These are phyloP conservation scores for Arenaria interpres DNA, from an alignment of 2,113 vertebrate species.

Conservation along the genomic window DNA sequence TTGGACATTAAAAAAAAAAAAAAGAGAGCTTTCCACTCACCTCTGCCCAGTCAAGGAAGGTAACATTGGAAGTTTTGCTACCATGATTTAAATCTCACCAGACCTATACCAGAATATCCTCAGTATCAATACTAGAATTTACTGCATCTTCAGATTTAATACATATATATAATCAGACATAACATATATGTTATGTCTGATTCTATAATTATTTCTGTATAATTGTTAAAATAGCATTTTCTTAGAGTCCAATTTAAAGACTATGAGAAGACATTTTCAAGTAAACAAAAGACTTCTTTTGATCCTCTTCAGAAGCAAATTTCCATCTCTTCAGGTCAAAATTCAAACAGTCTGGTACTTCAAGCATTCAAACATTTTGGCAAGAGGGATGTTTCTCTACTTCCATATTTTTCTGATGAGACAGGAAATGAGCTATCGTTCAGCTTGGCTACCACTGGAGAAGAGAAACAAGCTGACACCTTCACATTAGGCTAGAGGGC, in stretches of 20 bases:
- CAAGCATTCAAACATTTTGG: not conserved
- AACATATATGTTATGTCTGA: not conserved
- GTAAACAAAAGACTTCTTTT: not conserved
- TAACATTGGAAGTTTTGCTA: not conserved
- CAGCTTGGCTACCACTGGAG: not conserved
- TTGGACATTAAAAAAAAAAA: not conserved
- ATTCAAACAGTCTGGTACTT: not conserved
- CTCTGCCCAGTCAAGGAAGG: not conserved
- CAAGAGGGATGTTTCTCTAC: not conserved
- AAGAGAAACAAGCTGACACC: not conserved
- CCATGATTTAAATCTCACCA: not conserved
- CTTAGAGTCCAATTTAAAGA: not conserved
- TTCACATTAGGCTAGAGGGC: not conserved
- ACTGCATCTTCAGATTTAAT: not conserved
- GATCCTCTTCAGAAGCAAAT: not conserved
- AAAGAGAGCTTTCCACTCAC: not conserved
- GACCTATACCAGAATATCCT: not conserved
- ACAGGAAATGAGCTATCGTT: not conserved
- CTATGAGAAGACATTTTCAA: not conserved
- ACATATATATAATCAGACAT: too few relatives aligned
- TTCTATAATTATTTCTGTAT: not conserved
- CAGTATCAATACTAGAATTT: not conserved
- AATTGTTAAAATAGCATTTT: not conserved
- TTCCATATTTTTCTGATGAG: not conserved
- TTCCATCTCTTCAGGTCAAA: not conserved